phyloP scores from a whole-genome alignment of 2,888 invertebrate genomes.

The Pammene aurita region DNA sequence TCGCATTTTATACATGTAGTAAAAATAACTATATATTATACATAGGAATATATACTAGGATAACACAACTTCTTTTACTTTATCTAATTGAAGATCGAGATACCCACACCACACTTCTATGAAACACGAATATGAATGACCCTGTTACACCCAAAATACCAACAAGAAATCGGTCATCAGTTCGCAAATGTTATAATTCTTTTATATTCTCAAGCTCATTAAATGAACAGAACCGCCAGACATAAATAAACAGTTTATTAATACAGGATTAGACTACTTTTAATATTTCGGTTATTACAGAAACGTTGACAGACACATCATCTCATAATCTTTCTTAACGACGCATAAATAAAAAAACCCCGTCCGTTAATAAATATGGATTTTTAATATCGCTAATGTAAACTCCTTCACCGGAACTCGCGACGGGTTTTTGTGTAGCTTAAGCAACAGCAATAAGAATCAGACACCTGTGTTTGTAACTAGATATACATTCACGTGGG shows the following conservation, averaged over 20 bases:
- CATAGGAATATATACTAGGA: too few species aligned
- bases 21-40: too few species aligned
- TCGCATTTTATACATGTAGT: too few species aligned
- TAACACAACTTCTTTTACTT: too few species aligned
- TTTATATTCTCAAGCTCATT: conserved; percentile 3
- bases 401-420: conserved; percentile 10
- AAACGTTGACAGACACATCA: conserved; percentile 22
- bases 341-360: conserved; percentile 28
- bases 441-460: conserved; percentile 6
- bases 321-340: conserved; percentile 27
- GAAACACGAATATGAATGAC: too few species aligned
- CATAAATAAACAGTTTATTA: conserved; percentile 23
- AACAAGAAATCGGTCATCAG: neutral
- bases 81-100: too few species aligned
- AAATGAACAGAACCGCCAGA: neutral
- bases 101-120: too few species aligned
- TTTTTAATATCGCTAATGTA: conserved; percentile 24
- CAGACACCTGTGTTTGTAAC: conserved; percentile 30
- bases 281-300: conserved; percentile 7
- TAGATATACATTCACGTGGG: conserved; percentile 39
- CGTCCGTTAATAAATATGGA: conserved; percentile 15
- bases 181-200: too few species aligned
- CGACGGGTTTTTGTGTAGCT: conserved; percentile 6
- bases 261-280: conserved; percentile 1
- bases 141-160: neutral